Evolutionary conservation across 1,140 invertebrate species (phyloP), one percentile per base, ranked within the genome.

Genomic region (Monochamus saltuarius): DNA sequence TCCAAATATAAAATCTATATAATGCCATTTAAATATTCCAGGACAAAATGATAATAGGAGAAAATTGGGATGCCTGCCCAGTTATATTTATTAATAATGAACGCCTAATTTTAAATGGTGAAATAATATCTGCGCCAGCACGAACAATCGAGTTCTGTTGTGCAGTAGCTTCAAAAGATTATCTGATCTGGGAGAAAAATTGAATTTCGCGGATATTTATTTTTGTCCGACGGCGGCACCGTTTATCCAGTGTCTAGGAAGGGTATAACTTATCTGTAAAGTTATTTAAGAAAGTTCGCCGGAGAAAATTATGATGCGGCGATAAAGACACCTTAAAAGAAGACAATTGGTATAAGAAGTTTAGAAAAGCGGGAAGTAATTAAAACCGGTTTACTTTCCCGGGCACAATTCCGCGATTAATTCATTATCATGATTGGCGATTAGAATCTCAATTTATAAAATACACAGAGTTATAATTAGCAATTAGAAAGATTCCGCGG

Each of bases 401-500:
- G 62, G n/a, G 37, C 57, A 62, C 62, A 66, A 69, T 68, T 64
- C 67, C 52, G 51, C 73, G 72, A 75, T 75, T 75, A 75, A 75
- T 75, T 75, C 73, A 75, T 75, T 75, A 75, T 73, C 73, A 68
- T 71, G 72, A 73, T 70, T 70, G 67, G 60, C 73, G 73, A 75
- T 75, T 74, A 75, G 72, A 73, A 75, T 75, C 73, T 67, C 73
- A 75, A 75, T 75, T 75, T 74, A 72, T 74, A 74, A 73, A 75
- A 74, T 73, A 75, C 73, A 75, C 73, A 75, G 72, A 72, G 65
- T 72, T 73, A 70, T 74, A 75, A 75, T 75, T 75, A 75, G 72
- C 69, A 72, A 73, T 72, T 73, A 73, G 67, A 69, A 69, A 71
- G 69, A 70, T 71, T 70, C 62, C 36, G 64, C 62, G 62, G 66